Evolutionary conservation across 1,140 invertebrate species (phyloP).

Genomic region (Ctenoplectra terminalis): DNA sequence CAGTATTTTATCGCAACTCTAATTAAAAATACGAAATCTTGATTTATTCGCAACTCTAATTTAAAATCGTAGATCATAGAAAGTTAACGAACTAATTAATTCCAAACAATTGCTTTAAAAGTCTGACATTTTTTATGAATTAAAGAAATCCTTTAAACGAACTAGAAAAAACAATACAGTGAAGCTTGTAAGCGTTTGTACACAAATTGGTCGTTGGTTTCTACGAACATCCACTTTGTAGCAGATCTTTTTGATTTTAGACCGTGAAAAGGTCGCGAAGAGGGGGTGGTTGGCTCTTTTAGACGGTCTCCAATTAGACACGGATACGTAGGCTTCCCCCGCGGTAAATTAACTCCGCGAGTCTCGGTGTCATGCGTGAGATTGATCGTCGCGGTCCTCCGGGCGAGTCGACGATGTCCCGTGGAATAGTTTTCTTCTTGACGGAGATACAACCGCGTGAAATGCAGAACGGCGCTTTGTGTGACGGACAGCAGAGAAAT

Average conservation of each 20-base stretch:
- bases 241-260: slow-evolving; percentile 2
- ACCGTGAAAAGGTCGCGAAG: slow-evolving; percentile 48
- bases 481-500: slow-evolving; percentile 63
- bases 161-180: slow-evolving; percentile 1
- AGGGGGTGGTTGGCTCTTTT: slow-evolving; percentile 18
- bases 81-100: too few species aligned
- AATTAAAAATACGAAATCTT: too few species aligned
- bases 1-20: too few species aligned
- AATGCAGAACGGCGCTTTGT: slow-evolving; percentile 52
- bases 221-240: neutral
- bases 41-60: too few species aligned
- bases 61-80: too few species aligned
- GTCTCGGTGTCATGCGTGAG: slow-evolving; percentile 63
- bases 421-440: slow-evolving; percentile 52
- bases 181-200: neutral
- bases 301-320: slow-evolving; percentile 63
- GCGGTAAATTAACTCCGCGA: slow-evolving; percentile 65
- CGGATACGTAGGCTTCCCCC: slow-evolving; percentile 59
- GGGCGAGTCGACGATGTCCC: slow-evolving; percentile 34
- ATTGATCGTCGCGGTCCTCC: slow-evolving; percentile 61
- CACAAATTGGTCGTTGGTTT: neutral
- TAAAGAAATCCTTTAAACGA: too few species aligned
- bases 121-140: too few species aligned
- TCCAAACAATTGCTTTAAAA: too few species aligned
- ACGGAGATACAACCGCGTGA: slow-evolving; percentile 44